These are phyloP conservation scores for Brachionus calyciflorus DNA, from an alignment of 1,140 invertebrate species.

Conservation along the genomic window DNA sequence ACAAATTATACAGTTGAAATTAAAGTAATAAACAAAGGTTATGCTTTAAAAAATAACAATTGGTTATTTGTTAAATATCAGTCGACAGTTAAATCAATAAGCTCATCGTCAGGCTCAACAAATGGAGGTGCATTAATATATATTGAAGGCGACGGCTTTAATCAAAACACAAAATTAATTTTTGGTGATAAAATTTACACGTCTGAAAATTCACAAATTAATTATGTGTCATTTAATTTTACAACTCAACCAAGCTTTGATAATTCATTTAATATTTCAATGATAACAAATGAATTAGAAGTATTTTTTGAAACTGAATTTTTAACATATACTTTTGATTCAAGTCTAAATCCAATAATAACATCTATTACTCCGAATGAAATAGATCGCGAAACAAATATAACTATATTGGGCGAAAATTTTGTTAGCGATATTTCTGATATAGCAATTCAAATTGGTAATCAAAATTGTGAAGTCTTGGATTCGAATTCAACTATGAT, in stretches of 20 bases:
- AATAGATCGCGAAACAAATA: slow-evolving; percentile 4
- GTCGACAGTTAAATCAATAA: background rate
- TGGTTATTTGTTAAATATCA: background rate
- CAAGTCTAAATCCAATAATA: background rate
- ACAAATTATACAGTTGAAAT: background rate
- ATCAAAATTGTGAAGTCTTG: background rate
- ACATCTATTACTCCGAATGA: background rate
- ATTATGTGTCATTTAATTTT: slow-evolving; percentile 1
- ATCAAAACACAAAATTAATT: slow-evolving; percentile 46
- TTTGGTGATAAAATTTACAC: slow-evolving; percentile 49
- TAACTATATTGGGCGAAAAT: background rate
- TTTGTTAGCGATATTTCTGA: background rate
- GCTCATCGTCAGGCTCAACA: background rate
- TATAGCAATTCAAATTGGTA: background rate
- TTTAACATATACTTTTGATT: background rate
- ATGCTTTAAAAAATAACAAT: background rate
- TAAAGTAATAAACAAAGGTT: slow-evolving; percentile 19
- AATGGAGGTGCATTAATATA: slow-evolving; percentile 3
- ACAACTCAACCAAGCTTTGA: background rate
- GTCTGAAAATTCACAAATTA: background rate
- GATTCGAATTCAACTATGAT: background rate
- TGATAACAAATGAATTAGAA: background rate
- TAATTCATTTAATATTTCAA: background rate
- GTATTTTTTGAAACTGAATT: background rate
- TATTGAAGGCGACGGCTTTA: slow-evolving; percentile 12